Evolutionary conservation across 1,140 invertebrate species (phyloP), one percentile per base, ranked within the genome.

Genomic region (Euborellia annulipes): DNA sequence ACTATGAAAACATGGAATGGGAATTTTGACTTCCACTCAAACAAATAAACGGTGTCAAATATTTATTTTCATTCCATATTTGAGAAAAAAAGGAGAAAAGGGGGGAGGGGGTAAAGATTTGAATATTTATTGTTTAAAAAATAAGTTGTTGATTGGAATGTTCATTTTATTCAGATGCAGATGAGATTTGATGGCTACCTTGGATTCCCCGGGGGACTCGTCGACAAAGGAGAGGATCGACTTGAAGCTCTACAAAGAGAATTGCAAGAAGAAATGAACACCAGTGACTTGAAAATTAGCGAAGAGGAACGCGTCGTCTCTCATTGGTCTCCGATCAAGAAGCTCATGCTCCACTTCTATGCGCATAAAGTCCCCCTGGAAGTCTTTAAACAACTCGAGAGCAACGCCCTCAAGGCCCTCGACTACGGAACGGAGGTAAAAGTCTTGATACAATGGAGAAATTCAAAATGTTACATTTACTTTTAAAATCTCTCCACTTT

Each of bases 111-210:
- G n/a, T n/a, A n/a, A n/a, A n/a, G n/a, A n/a, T n/a, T n/a, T n/a
- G n/a, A n/a, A n/a, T n/a, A n/a, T n/a, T n/a, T n/a, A n/a, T n/a
- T n/a, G n/a, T n/a, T n/a, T n/a, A n/a, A n/a, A n/a, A n/a, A n/a
- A n/a, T n/a, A n/a, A n/a, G n/a, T n/a, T n/a, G n/a, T n/a, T n/a
- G n/a, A n/a, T n/a, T n/a, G n/a, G n/a, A n/a, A n/a, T n/a, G n/a
- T n/a, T n/a, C n/a, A n/a, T n/a, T n/a, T 17, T 37, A 55, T 60
- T 23, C 53, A 73, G 70, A 73, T 75, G 71, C 69, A 71, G 49
- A 55, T 73, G 55, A 48, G 72, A 32, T 74, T 72, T 63, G 73
- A 75, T 62, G 73, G 73, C 3, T 57, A 62, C n/a, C 46, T 75
- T 23, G 73, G 73, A 4, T 75, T 75, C 60, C 70, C 71, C 40